A percentile compares a stretch with the other conserved stretches of the same genome.
These are phyloP conservation scores for Hydrophis major DNA, from an alignment of 2,797 vertebrate species.

Conservation along the genomic window DNA sequence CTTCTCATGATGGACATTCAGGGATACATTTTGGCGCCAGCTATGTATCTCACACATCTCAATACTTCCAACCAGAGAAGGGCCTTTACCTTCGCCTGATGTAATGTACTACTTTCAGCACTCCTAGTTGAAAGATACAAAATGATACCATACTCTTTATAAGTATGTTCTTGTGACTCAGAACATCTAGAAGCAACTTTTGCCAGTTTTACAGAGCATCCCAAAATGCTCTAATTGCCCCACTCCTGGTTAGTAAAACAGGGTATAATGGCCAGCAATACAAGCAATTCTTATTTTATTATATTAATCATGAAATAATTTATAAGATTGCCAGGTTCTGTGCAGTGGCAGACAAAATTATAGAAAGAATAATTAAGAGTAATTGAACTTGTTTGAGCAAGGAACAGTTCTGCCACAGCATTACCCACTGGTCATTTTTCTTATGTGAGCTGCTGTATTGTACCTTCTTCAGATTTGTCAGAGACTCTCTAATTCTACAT, in stretches of 20 bases:
- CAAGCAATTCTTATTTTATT: not conserved
- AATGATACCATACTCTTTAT: not conserved
- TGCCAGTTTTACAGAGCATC: not conserved
- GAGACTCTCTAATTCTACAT: not conserved
- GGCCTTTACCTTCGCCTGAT: not conserved
- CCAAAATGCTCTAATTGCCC: not conserved
- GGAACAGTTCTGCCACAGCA: not conserved
- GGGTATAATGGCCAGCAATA: not conserved
- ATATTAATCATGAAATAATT: not conserved
- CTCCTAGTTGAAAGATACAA: not conserved
- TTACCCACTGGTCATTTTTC: not conserved
- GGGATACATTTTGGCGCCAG: not conserved
- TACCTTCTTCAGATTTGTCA: not conserved
- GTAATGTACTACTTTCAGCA: not conserved
- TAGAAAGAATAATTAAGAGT: not conserved
- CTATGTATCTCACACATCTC: not conserved
- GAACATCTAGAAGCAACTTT: not conserved
- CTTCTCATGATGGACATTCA: not conserved
- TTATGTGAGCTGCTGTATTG: not conserved
- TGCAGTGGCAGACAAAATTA: not conserved
- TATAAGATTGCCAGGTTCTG: not conserved
- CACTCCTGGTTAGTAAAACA: not conserved
- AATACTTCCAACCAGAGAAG: not conserved
- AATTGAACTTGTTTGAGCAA: not conserved
- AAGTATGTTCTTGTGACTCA: not conserved